Conservation (phyloP, 2,797 vertebrate species). For the Centroberyx gerrardi region DNA sequence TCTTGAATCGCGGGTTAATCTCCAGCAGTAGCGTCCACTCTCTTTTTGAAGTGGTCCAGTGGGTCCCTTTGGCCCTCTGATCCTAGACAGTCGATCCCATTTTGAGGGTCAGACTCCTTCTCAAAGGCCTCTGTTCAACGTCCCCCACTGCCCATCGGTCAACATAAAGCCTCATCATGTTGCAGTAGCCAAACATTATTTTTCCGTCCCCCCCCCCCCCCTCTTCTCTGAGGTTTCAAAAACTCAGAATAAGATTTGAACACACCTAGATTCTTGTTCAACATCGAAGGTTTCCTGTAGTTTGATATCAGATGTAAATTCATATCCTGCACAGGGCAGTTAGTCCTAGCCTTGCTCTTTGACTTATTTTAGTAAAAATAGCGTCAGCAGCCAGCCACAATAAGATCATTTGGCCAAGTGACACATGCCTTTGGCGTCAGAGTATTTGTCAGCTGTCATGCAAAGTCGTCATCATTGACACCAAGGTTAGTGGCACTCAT, state of each 20-base stretch:
- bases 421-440: slow-evolving; percentile 57
- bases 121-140: slow-evolving; percentile 25
- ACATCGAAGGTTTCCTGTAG: slow-evolving; percentile 9
- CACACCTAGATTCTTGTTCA: slow-evolving; percentile 32
- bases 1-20: slow-evolving; percentile 7
- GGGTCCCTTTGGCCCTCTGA: slow-evolving; percentile 22
- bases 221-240: slow-evolving; percentile 26
- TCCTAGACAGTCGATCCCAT: slow-evolving; percentile 39
- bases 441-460: slow-evolving; percentile 50
- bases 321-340: slow-evolving; percentile 16
- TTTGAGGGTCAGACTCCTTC: slow-evolving; percentile 46
- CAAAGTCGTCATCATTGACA: slow-evolving; percentile 53
- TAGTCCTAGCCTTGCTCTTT: slow-evolving; percentile 18
- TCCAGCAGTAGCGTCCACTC: slow-evolving; percentile 5
- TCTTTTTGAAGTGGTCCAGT: slow-evolving; percentile 17
- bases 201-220: slow-evolving; percentile 27
- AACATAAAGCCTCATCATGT: slow-evolving; percentile 68
- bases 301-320: slow-evolving; percentile 36
- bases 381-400: slow-evolving; percentile 35
- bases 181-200: slow-evolving; percentile 69
- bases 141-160: slow-evolving; percentile 39
- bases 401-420: slow-evolving; percentile 55
- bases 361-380: slow-evolving; percentile 38
- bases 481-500: slow-evolving; percentile 45
- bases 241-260: slow-evolving; percentile 14